Base-by-base conservation (phyloP, 2,113 vertebrate genomes). In the Piliocolobus tephrosceles region DNA sequence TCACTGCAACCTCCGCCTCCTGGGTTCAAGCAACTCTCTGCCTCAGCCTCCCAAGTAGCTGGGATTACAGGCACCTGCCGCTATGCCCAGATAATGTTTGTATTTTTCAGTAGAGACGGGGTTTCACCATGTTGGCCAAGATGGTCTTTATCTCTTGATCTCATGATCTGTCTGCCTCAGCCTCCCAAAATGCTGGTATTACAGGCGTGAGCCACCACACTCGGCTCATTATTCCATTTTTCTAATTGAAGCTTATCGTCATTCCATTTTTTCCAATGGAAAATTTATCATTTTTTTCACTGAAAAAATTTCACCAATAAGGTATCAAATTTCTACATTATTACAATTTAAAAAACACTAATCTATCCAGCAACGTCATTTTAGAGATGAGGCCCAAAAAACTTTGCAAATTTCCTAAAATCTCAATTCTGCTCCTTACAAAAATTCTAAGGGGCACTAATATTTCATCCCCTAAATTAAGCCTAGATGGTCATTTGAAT, bases 201-300 rank as follows among this genome's bases (percentile, higher is more conserved):
- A 55, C 52, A 55, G 52, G 52, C 6, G 6, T 20, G 6, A 55
- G 52, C 52, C 52, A 55, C 52, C 6, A 18, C 0, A 0, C 6
- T 17, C 18, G 6, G 52, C 52, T 82, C 23, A 85, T 52, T 52
- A 58, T 58, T 58, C 12, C 47, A 12, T 32, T 12, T 3, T 66
- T 80, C 25, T 64, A 30, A 13, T 64, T 30, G 61, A 64, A 30
- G 61, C 30, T 64, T 30, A 30, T 13, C 27, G 0, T 30, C 30
- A 14, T 30, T 64, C 61, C 61, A 64, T 96, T 88, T 75, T 88
- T 22, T 38, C 12, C 72, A 43, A 25, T n/a, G 20, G 18, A 52
- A 85, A 27, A 1, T 9, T n/a, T 3, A 66, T 82, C 30, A 85
- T 52, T 58, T 58, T 43, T 5, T 73, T 81, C 25, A 32, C 30